Percentiles rank a stretch among this genome's conserved stretches.
Conservation (phyloP, 2,797 vertebrate genomes). For the Enteromius fasciolatus region DNA sequence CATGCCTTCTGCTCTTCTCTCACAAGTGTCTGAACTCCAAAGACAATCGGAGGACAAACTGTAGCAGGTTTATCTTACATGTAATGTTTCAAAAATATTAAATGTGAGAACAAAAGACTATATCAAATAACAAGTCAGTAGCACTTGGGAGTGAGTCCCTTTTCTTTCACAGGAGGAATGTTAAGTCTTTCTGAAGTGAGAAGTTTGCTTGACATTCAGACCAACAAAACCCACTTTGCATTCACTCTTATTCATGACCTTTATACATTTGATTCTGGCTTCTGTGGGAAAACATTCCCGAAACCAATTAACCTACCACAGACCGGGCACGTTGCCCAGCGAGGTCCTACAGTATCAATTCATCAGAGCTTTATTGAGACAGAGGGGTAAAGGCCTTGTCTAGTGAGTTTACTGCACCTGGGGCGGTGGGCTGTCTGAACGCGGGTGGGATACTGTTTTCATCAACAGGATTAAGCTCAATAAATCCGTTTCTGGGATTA, state of each 20-base stretch:
- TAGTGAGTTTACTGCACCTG: conserved; percentile 76
- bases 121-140: conserved; percentile 9
- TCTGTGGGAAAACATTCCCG: conserved; percentile 74
- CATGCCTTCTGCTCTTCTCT: conserved; percentile 32
- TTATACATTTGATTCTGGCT: conserved; percentile 72
- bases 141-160: background rate
- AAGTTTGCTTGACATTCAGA: conserved; percentile 38
- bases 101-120: conserved; percentile 21
- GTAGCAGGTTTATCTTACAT: background rate
- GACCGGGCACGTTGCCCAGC: conserved; percentile 73
- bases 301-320: conserved; percentile 72
- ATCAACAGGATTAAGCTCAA: conserved; percentile 79
- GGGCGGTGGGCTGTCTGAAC: conserved; percentile 70
- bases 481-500: conserved; percentile 74
- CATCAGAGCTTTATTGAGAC: conserved; percentile 69
- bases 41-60: background rate
- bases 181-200: conserved; percentile 37
- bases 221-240: conserved; percentile 34
- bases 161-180: conserved; percentile 24
- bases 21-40: conserved; percentile 6
- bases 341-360: conserved; percentile 70
- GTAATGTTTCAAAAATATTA: background rate
- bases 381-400: conserved; percentile 66
- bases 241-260: conserved; percentile 65
- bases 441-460: conserved; percentile 81